Conservation (phyloP, 92 coral and sea anemone genomes). For the Palythoa heliodiscus region DNA sequence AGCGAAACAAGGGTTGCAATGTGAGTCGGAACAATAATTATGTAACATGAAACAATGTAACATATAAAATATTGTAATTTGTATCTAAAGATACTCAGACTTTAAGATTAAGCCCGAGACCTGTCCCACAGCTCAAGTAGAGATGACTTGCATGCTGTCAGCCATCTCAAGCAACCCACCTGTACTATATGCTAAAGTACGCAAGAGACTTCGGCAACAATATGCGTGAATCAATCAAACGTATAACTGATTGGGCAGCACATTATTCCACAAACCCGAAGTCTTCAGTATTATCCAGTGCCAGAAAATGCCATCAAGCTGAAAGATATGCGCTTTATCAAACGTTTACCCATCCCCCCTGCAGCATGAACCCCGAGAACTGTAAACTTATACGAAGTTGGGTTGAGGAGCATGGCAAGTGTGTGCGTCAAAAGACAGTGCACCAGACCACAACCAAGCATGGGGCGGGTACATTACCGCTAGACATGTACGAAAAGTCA, state of each 20-base stretch:
- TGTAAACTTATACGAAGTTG: not conserved
- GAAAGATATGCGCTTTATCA: not conserved
- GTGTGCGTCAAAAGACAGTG: conserved; percentile 12
- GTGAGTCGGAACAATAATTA: no score
- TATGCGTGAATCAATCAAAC: conserved; percentile 20
- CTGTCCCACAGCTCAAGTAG: no score
- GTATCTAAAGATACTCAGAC: no score
- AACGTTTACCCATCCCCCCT: not conserved
- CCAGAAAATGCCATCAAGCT: conserved; percentile 2
- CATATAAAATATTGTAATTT: no score
- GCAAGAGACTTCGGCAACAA: conserved; percentile 26
- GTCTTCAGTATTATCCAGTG: not conserved
- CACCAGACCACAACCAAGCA: conserved; percentile 6
- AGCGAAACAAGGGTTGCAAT: no score
- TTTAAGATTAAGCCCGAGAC: no score
- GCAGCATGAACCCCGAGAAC: not conserved
- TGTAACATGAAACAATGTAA: no score
- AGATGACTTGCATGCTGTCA: no score
- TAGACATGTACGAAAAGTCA: not conserved
- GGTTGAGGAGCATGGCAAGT: conserved; percentile 4
- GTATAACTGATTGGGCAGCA: conserved; percentile 16
- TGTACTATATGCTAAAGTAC: conserved; percentile 13
- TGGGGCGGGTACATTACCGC: not conserved
- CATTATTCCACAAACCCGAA: not conserved
- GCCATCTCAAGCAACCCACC: no score